Conservation (phyloP, 2,888 invertebrate genomes). For the Prosapia bicincta region DNA sequence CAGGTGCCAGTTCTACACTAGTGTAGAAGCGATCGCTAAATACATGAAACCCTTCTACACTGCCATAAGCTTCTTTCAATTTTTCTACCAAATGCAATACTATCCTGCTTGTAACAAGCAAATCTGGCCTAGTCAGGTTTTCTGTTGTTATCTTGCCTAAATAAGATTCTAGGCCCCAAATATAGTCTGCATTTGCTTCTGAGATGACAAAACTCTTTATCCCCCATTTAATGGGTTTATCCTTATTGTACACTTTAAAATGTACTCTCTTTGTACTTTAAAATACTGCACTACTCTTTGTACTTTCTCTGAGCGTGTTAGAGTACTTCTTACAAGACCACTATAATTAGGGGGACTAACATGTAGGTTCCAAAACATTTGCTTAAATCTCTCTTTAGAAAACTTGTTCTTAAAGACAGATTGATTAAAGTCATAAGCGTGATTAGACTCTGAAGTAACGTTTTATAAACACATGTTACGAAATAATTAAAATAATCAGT, state of each 20-base stretch:
- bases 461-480: too few relatives aligned
- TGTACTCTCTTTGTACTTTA: too few relatives aligned
- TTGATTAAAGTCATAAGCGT: too few relatives aligned
- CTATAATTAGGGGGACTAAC: too few relatives aligned
- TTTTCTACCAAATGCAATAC: constrained; percentile 13
- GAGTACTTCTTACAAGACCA: too few relatives aligned
- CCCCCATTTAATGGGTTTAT: constrained; percentile 15
- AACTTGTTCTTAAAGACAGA: too few relatives aligned
- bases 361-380: too few relatives aligned
- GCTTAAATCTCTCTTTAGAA: too few relatives aligned
- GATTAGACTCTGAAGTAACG: too few relatives aligned
- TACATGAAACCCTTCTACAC: background rate
- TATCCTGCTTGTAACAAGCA: background rate
- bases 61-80: background rate
- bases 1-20: background rate
- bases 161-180: constrained; percentile 9
- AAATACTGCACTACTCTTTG: too few relatives aligned
- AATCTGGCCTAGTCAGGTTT: background rate
- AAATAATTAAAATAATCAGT: too few relatives aligned
- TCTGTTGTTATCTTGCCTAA: constrained; percentile 7
- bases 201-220: constrained; percentile 8
- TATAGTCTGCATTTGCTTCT: constrained; percentile 6
- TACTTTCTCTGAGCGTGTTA: too few relatives aligned
- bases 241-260: background rate
- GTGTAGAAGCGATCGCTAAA: background rate